These are phyloP conservation scores for Thera britannica DNA, from an alignment of 2,888 invertebrate genomes.

Conservation along the genomic window DNA sequence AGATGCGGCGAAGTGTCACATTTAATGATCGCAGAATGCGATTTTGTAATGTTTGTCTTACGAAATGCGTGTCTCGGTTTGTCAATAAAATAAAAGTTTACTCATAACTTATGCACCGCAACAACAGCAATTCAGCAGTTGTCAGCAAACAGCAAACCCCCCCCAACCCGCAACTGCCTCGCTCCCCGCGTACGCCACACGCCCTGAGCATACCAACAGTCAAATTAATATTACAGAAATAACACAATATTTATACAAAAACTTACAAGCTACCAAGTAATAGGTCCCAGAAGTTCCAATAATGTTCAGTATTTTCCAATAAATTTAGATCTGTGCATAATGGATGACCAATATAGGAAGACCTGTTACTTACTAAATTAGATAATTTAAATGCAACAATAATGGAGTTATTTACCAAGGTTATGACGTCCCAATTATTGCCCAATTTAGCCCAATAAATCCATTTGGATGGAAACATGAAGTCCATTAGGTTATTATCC, in stretches of 20 bases:
- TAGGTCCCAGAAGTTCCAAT: slow-evolving; percentile 18
- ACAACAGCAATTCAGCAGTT: slow-evolving; percentile 83
- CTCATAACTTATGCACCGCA: slow-evolving; percentile 83
- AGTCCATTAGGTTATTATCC: slow-evolving; percentile 65
- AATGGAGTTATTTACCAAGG: slow-evolving; percentile 67
- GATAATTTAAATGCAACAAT: slow-evolving; percentile 50
- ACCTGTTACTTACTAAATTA: slow-evolving; percentile 27
- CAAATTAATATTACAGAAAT: slow-evolving; percentile 68
- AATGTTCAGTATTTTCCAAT: slow-evolving; percentile 10
- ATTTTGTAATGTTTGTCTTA: slow-evolving; percentile 50
- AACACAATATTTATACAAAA: slow-evolving; percentile 38
- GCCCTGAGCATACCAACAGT: slow-evolving; percentile 83
- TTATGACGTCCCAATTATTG: slow-evolving; percentile 67
- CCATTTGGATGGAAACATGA: slow-evolving; percentile 63
- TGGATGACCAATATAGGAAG: slow-evolving; percentile 8
- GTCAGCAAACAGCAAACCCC: slow-evolving; percentile 81
- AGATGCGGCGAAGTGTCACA: slow-evolving; percentile 29
- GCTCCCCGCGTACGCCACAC: slow-evolving; percentile 79
- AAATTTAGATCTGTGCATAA: not conserved
- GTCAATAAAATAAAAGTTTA: slow-evolving; percentile 81
- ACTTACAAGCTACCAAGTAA: slow-evolving; percentile 31
- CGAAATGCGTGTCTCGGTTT: slow-evolving; percentile 70
- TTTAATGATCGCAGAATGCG: slow-evolving; percentile 30
- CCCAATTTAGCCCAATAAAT: slow-evolving; percentile 75
- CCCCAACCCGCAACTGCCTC: slow-evolving; percentile 73